These are phyloP conservation scores for Zenarchopterus dispar DNA, from an alignment of 2,797 vertebrate genomes.

Conservation along the genomic window DNA sequence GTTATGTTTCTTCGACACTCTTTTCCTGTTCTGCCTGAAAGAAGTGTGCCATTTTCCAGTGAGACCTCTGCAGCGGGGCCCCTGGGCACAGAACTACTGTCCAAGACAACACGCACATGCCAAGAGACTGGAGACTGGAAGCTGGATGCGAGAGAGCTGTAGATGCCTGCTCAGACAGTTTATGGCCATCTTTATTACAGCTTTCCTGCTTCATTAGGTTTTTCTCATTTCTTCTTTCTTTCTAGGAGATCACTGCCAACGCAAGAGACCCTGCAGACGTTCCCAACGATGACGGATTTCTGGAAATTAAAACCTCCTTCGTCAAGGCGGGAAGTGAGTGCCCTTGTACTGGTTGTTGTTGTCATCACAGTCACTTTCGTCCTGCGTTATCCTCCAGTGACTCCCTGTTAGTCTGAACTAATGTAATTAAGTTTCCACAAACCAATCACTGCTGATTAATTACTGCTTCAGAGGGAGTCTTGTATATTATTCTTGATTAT, in stretches of 20 bases:
- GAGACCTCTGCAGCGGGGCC: slow-evolving; percentile 49
- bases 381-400: background rate
- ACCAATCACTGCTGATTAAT: slow-evolving; percentile 18
- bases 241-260: slow-evolving; percentile 9
- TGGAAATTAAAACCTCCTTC: background rate
- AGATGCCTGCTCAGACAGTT: slow-evolving; percentile 53
- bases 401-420: slow-evolving; percentile 1
- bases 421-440: slow-evolving; percentile 8
- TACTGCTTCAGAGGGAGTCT: slow-evolving; percentile 3
- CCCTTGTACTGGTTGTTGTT: background rate
- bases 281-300: slow-evolving; percentile 21
- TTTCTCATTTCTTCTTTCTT: slow-evolving; percentile 37
- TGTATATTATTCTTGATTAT: slow-evolving; percentile 2
- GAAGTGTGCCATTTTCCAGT: slow-evolving; percentile 73
- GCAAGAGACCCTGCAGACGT: too few species aligned
- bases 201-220: slow-evolving; percentile 11
- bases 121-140: slow-evolving; percentile 50
- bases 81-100: slow-evolving; percentile 47
- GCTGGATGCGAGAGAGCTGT: slow-evolving; percentile 32
- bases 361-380: background rate
- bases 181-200: background rate
- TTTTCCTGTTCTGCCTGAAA: slow-evolving; percentile 49
- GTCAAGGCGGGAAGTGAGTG: slow-evolving; percentile 1
- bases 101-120: slow-evolving; percentile 52
- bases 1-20: slow-evolving; percentile 49